phyloP scores from a whole-genome alignment of 2,797 vertebrate genomes.

The Margarornis squamiger region DNA sequence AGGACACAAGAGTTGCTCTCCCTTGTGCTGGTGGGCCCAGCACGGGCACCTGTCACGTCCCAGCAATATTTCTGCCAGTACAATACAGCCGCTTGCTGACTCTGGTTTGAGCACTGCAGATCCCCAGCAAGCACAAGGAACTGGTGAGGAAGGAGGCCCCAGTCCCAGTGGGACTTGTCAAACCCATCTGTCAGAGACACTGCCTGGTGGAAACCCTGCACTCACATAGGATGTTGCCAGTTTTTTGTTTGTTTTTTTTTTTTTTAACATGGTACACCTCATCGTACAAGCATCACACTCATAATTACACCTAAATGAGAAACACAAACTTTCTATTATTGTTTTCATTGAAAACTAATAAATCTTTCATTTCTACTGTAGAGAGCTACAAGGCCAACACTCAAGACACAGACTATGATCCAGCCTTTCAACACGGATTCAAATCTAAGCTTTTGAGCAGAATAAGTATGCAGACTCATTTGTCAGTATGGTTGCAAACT shows the following conservation, averaged over 20 bases:
- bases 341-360: conserved; percentile 3
- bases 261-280: not conserved
- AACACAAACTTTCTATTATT: conserved; percentile 3
- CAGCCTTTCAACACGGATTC: not conserved
- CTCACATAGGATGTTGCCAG: not conserved
- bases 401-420: not conserved
- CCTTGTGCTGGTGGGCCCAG: not conserved
- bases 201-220: not conserved
- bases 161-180: accelerated
- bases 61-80: not conserved
- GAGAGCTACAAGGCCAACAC: not conserved
- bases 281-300: not conserved
- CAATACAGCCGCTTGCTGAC: not conserved
- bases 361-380: not conserved
- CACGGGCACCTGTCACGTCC: accelerated
- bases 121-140: not conserved
- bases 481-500: not conserved
- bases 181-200: not conserved
- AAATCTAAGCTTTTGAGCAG: not conserved
- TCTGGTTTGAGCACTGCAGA: not conserved
- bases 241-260: not conserved
- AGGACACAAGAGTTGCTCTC: not conserved
- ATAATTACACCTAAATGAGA: not conserved
- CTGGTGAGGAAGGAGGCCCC: not conserved
- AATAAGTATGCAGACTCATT: not conserved